Conservation (phyloP, 2,888 invertebrate genomes). For the Diplazon laetatorius region DNA sequence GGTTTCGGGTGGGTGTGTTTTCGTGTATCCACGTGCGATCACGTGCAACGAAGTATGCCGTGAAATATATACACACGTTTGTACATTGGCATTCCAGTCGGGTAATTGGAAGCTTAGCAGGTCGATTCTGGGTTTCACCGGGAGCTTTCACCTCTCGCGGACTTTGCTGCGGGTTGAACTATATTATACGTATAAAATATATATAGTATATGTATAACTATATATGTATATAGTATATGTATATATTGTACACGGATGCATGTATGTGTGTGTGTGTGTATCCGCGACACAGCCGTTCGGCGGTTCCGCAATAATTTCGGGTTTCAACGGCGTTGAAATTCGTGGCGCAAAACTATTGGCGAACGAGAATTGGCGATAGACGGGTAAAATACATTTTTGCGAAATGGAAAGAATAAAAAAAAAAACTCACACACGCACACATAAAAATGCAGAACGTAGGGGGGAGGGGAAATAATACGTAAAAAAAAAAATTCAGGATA, state of each 20-base stretch:
- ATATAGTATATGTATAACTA: no score
- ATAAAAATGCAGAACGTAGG: neutral
- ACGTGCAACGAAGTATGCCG: slow-evolving; percentile 32
- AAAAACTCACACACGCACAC: neutral
- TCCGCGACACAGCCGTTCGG: neutral
- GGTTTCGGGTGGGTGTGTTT: neutral
- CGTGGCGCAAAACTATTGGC: slow-evolving; percentile 26
- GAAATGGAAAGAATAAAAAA: neutral
- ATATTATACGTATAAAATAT: no score
- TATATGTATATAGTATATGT: no score
- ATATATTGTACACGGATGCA: neutral
- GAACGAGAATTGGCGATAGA: slow-evolving; percentile 22
- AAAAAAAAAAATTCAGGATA: neutral
- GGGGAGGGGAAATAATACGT: no score
- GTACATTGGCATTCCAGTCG: slow-evolving; percentile 51
- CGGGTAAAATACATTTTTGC: neutral
- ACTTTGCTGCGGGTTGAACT: neutral
- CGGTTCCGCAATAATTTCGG: slow-evolving; percentile 41
- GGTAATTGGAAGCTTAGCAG: slow-evolving; percentile 53
- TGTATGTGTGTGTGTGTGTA: no score
- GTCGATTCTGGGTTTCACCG: slow-evolving; percentile 41
- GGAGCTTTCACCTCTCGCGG: slow-evolving; percentile 4
- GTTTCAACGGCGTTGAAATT: slow-evolving; percentile 33
- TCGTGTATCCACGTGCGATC: slow-evolving; percentile 35
- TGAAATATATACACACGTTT: slow-evolving; percentile 26